Conservation (phyloP, 2,888 invertebrate genomes). For the Lycocerus yunnanus region DNA sequence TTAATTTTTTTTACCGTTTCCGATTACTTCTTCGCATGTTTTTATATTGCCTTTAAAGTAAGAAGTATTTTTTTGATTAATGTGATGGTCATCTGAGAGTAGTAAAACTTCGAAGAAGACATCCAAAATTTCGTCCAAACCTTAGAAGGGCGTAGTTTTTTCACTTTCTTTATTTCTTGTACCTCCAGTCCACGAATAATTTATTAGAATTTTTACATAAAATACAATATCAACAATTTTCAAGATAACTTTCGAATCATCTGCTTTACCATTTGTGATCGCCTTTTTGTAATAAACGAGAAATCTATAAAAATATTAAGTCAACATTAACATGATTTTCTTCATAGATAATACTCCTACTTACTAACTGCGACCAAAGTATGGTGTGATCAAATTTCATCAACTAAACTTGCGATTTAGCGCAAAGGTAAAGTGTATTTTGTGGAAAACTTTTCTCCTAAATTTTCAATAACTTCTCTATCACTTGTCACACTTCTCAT, state of each 20-base stretch:
- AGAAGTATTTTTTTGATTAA: slow-evolving; percentile 31
- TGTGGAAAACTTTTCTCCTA: neutral
- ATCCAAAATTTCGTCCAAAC: slow-evolving; percentile 30
- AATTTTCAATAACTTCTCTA: neutral
- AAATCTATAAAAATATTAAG: slow-evolving; percentile 16
- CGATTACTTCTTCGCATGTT: slow-evolving; percentile 23
- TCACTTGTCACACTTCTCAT: neutral
- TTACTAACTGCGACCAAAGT: neutral
- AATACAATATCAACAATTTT: slow-evolving; percentile 34
- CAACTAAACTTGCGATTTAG: neutral
- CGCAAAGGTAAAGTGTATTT: neutral
- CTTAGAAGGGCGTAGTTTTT: slow-evolving; percentile 19
- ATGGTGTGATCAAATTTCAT: neutral
- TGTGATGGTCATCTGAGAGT: slow-evolving; percentile 33
- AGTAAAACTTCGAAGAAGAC: slow-evolving; percentile 34
- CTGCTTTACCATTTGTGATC: slow-evolving; percentile 23
- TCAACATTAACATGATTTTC: neutral
- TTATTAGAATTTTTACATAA: slow-evolving; percentile 18
- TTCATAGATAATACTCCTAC: neutral
- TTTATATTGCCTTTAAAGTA: slow-evolving; percentile 32
- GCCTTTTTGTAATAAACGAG: slow-evolving; percentile 29
- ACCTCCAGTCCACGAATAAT: slow-evolving; percentile 36
- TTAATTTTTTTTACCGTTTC: slow-evolving; percentile 22
- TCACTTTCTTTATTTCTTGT: slow-evolving; percentile 14
- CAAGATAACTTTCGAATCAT: slow-evolving; percentile 32